A percentile compares a stretch with the other conserved stretches of the same genome.
phyloP scores from a whole-genome alignment of 2,113 vertebrate species.

The Psettodes erumei region DNA sequence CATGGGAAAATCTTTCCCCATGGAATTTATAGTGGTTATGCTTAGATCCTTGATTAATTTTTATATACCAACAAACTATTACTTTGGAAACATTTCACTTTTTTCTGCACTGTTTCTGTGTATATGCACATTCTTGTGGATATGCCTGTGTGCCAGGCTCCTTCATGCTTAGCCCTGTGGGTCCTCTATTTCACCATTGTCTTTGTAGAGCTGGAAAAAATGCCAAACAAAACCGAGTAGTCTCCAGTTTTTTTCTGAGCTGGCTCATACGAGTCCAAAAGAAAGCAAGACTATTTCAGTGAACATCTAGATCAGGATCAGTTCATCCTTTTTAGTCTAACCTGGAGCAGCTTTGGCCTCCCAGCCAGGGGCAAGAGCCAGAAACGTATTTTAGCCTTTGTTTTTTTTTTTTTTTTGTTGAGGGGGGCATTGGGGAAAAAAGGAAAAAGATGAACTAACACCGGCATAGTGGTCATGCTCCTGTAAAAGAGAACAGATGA shows the following conservation, averaged over 20 bases:
- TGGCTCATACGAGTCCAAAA: conserved; percentile 21
- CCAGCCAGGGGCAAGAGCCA: background rate
- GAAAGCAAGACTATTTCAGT: conserved; percentile 11
- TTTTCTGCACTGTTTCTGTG: background rate
- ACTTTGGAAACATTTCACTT: conserved; percentile 10
- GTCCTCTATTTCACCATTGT: conserved; percentile 43
- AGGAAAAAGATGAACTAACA: conserved; percentile 52
- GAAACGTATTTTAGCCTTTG: background rate
- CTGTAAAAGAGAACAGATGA: conserved; percentile 63
- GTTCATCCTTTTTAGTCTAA: conserved; percentile 17
- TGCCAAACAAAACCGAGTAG: conserved; percentile 24
- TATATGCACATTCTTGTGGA: conserved; percentile 27
- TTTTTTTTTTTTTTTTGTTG: background rate
- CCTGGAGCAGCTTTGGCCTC: conserved; percentile 17
- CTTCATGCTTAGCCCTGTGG: conserved; percentile 20
- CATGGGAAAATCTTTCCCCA: conserved; percentile 3
- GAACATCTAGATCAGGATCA: conserved; percentile 20
- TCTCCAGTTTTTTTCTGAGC: conserved; percentile 27
- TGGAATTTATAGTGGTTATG: background rate
- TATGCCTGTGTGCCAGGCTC: background rate
- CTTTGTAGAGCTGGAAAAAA: conserved; percentile 26
- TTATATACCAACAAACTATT: background rate
- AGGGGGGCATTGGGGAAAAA: background rate
- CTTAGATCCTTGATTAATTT: conserved; percentile 13
- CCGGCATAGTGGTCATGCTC: conserved; percentile 44